Evolutionary conservation across 2,797 vertebrate species (phyloP).

Genomic region (Hemitrygon akajei): DNA sequence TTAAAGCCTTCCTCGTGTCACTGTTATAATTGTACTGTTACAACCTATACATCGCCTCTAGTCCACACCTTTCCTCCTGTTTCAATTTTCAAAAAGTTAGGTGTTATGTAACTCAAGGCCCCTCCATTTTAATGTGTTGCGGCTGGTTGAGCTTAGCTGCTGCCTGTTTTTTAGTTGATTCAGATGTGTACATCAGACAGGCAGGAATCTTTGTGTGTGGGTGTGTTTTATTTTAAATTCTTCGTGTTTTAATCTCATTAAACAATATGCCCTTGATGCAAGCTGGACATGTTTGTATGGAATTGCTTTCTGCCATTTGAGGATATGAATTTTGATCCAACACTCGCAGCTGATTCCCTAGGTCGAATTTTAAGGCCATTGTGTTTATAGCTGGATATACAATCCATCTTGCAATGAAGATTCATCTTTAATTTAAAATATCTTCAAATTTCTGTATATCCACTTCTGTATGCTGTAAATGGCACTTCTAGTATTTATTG

Average conservation of each 20-base stretch:
- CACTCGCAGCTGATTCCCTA: background rate
- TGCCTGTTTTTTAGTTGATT: background rate
- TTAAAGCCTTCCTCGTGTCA: background rate
- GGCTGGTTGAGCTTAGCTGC: conserved; percentile 20
- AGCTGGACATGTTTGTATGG: background rate
- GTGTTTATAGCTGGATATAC: background rate
- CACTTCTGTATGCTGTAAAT: conserved; percentile 32
- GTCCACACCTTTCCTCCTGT: background rate
- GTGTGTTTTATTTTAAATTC: background rate
- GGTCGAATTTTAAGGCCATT: background rate
- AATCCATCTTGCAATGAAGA: conserved; percentile 21
- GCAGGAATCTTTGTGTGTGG: background rate
- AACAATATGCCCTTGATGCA: background rate
- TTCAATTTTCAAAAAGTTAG: background rate
- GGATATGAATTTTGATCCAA: background rate
- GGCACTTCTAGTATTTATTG: conserved; percentile 34
- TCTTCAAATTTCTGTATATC: background rate
- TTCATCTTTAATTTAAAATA: conserved; percentile 23
- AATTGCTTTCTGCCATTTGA: background rate
- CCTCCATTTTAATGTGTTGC: background rate
- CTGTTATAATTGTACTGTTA: background rate
- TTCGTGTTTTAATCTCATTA: background rate
- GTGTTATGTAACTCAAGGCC: background rate
- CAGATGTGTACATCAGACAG: background rate
- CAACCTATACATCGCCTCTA: background rate